Conservation (phyloP, 2,113 vertebrate species). For the Mustela lutreola region DNA sequence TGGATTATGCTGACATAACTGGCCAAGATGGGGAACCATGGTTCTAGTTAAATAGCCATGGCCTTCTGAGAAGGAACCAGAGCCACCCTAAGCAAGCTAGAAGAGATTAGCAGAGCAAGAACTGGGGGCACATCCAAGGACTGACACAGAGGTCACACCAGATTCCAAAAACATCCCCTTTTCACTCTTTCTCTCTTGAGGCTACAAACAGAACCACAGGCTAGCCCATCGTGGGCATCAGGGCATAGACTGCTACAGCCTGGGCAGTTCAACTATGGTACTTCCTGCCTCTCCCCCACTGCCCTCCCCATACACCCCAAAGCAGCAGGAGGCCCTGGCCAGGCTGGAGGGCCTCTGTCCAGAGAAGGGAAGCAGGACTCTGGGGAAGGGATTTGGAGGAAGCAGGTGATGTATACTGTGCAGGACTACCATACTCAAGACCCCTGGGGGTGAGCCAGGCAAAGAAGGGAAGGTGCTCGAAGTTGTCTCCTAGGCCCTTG, state of each 20-base stretch:
- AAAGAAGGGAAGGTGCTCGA: background rate
- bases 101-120: background rate
- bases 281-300: background rate
- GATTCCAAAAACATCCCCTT: background rate
- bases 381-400: background rate
- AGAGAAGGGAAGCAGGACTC: background rate
- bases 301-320: background rate
- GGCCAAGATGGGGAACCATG: background rate
- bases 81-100: background rate
- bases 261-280: fast-evolving
- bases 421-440: background rate
- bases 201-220: background rate
- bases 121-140: background rate
- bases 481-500: background rate
- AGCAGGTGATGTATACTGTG: fast-evolving
- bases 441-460: background rate
- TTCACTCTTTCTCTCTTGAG: background rate
- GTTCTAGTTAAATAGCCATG: background rate
- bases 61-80: background rate
- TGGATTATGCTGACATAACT: background rate
- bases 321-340: background rate
- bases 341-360: background rate
- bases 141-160: fast-evolving
- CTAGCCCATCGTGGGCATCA: fast-evolving
- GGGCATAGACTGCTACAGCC: background rate